Conservation (phyloP, 2,113 vertebrate species). For the Saccopteryx bilineata region DNA sequence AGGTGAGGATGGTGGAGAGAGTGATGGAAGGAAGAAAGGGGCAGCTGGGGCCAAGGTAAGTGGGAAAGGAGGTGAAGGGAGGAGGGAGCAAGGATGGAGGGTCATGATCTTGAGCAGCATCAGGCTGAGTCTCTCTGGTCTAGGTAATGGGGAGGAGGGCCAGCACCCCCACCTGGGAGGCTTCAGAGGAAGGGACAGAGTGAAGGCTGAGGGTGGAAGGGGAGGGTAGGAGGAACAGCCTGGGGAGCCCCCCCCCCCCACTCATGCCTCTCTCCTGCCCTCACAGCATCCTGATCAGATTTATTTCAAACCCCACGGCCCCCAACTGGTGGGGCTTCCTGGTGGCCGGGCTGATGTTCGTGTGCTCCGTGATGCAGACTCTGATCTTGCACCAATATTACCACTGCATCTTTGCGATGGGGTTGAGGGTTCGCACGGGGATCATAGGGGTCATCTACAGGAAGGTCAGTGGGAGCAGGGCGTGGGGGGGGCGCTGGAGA, state of each 20-base stretch:
- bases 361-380: conserved; percentile 92
- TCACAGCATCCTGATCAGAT: conserved; percentile 92
- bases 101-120: background rate
- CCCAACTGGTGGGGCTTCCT: conserved; percentile 96
- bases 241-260: background rate
- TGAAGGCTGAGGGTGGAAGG: background rate
- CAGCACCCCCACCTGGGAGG: background rate
- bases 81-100: background rate
- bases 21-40: too few relatives aligned
- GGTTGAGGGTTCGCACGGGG: conserved; percentile 93
- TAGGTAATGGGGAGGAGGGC: background rate
- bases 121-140: background rate
- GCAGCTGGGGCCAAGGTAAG: fast-evolving
- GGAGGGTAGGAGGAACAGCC: background rate
- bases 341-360: conserved; percentile 95
- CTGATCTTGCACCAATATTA: conserved; percentile 94
- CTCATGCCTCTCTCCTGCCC: conserved; percentile 43
- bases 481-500: background rate
- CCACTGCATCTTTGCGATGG: conserved; percentile 93
- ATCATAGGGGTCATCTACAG: conserved; percentile 95
- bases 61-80: background rate
- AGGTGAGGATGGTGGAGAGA: background rate
- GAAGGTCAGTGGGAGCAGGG: conserved; percentile 90
- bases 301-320: conserved; percentile 89
- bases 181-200: background rate